Percentiles rank a stretch among this genome's conserved stretches.
phyloP scores from a whole-genome alignment of 2,113 vertebrate species.

The Campylomormyrus tamandua region DNA sequence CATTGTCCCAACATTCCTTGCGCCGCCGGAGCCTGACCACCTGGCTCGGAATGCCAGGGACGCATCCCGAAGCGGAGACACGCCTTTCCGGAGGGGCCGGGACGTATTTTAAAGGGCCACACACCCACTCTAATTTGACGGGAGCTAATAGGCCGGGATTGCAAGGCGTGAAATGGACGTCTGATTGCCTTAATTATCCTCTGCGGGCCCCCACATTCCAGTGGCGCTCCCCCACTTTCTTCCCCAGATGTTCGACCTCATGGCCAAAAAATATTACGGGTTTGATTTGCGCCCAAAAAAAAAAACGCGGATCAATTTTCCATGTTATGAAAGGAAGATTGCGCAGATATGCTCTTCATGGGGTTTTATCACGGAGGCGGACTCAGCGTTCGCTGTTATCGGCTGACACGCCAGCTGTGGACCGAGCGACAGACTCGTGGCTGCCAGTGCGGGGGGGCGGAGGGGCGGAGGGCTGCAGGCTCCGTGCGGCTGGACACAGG shows the following conservation, averaged over 20 bases:
- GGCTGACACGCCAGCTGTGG: not conserved
- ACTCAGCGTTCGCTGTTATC: not conserved
- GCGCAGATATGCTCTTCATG: not conserved
- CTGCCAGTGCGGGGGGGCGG: conserved; percentile 18
- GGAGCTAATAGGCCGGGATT: not conserved
- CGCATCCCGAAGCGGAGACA: conserved; percentile 1
- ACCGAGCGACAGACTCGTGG: not conserved
- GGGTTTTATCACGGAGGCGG: not conserved
- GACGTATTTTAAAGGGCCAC: not conserved
- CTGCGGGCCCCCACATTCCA: not conserved
- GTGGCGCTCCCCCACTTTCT: not conserved
- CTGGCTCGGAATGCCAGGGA: not conserved
- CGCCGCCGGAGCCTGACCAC: not conserved
- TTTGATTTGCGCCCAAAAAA: not conserved
- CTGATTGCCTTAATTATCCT: not conserved
- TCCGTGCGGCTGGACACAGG: conserved; percentile 57
- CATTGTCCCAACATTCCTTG: not conserved
- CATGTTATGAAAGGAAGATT: not conserved
- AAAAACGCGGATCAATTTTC: not conserved
- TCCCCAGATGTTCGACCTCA: not conserved
- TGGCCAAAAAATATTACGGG: not conserved
- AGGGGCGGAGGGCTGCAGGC: conserved; percentile 38
- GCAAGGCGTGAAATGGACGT: conserved; percentile 9
- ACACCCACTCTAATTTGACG: not conserved
- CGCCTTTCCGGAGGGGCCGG: not conserved